phyloP scores from a whole-genome alignment of 2,888 invertebrate genomes.

The Drosophila prolongata region DNA sequence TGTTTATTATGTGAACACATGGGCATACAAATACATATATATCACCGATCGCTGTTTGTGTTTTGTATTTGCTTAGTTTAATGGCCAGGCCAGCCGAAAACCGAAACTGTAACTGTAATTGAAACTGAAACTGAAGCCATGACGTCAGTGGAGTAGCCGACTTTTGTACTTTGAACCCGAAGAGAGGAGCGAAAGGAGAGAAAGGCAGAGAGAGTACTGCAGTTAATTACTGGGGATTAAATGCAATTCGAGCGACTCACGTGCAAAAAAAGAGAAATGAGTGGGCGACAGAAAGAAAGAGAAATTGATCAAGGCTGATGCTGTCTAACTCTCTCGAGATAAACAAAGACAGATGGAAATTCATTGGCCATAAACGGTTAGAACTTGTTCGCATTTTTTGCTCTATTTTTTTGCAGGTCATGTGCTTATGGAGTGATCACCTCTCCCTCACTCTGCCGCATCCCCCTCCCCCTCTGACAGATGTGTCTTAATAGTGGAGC shows the following conservation, averaged over 20 bases:
- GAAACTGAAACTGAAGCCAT: slow-evolving; percentile 45
- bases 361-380: slow-evolving; percentile 56
- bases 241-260: slow-evolving; percentile 37
- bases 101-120: slow-evolving; percentile 63
- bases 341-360: slow-evolving; percentile 29
- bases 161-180: slow-evolving; percentile 48
- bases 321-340: slow-evolving; percentile 40
- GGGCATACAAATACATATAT: neutral
- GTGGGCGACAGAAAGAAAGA: neutral
- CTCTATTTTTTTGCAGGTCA: slow-evolving; percentile 56
- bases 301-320: slow-evolving; percentile 21
- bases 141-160: slow-evolving; percentile 42
- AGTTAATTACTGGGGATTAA: slow-evolving; percentile 24
- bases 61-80: slow-evolving; percentile 44
- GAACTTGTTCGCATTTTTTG: slow-evolving; percentile 48
- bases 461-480: slow-evolving; percentile 14
- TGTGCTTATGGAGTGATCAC: slow-evolving; percentile 79
- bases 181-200: slow-evolving; percentile 2
- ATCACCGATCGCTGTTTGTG: slow-evolving; percentile 18
- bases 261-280: slow-evolving; percentile 27
- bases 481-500: slow-evolving; percentile 22
- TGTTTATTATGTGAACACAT: slow-evolving; percentile 18
- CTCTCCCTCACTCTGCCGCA: neutral
- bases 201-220: slow-evolving; percentile 4
- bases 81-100: slow-evolving; percentile 21